Percentiles rank a stretch among this genome's conserved stretches.
Evolutionary conservation across 2,797 vertebrate species (phyloP).

Genomic region (Rhinophrynus dorsalis): DNA sequence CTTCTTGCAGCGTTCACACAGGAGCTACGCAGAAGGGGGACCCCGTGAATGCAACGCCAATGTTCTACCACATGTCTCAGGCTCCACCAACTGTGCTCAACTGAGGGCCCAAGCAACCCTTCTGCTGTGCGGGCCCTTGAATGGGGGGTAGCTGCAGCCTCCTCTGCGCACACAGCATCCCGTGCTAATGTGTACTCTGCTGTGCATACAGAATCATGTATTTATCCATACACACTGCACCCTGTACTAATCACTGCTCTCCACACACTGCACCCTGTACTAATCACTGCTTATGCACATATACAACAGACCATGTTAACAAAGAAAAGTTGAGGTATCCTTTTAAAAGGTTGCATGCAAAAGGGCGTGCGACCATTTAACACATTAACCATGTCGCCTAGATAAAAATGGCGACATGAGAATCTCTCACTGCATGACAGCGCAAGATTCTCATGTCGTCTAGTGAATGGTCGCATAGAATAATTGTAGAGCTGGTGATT

Average conservation of each 20-base stretch:
- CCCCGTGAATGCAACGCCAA: conserved; percentile 66
- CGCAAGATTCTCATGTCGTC: too few relatives aligned
- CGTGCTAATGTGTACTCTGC: conserved; percentile 9
- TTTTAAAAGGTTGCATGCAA: too few relatives aligned
- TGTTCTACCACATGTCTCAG: conserved; percentile 1
- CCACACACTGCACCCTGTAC: neutral
- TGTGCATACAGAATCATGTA: conserved; percentile 27
- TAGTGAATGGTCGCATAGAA: too few relatives aligned
- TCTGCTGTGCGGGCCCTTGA: neutral
- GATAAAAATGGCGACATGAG: too few relatives aligned
- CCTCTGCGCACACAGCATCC: conserved; percentile 30
- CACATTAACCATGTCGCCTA: too few relatives aligned
- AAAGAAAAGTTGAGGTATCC: too few relatives aligned
- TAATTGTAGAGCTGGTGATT: too few relatives aligned
- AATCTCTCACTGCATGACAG: too few relatives aligned
- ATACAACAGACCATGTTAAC: too few relatives aligned
- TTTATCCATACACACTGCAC: neutral
- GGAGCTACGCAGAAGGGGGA: conserved; percentile 71
- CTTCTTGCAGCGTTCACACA: conserved; percentile 68
- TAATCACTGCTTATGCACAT: neutral
- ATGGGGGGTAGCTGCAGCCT: conserved; percentile 33
- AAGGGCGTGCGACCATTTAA: too few relatives aligned
- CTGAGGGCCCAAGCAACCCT: conserved; percentile 5
- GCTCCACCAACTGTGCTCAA: conserved; percentile 31
- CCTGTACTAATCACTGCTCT: conserved; percentile 9